Base-by-base conservation (phyloP, 2,888 invertebrate species). In the Temnothorax unifasciatus region DNA sequence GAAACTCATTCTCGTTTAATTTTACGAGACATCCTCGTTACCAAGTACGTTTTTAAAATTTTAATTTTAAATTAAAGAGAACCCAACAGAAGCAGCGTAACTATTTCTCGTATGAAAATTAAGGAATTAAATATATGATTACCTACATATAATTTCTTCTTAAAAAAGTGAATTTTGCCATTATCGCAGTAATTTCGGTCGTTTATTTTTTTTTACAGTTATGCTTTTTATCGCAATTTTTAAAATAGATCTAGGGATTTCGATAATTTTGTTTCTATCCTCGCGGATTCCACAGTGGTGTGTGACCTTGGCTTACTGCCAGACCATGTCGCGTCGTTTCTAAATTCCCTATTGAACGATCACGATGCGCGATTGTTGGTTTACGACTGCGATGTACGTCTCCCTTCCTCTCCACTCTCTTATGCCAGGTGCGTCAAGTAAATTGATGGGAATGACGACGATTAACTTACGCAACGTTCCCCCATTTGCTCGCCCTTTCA, bases 251-350 rank as follows among this genome's bases (percentile, higher is more conserved):
- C 71, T 54, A 13, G n/a, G 21, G 15, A 50, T n/a, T 75, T 59
- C 18, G 54, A 57, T 34, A 81, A 52, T 69, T 77, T 38, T 34
- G 15, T n/a, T 61, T 76, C 64, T 75, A 18, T 50, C 47, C 18
- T 52, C 75, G 50, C 84, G 66, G 54, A 71, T 69, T 68, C 68
- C 44, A 82, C 73, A 57, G 64, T 50, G 47, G 47, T 52, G 34
- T 85, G 87, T 85, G 87, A 81, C 85, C 87, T 87, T 87, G 87
- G 77, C 85, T 84, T 76, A 85, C 79, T 88, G 88, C 83, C 82
- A 68, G 68, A 61, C 6, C 68, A 29, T 50, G 64, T 41, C 61
- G 38, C 47, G 44, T 68, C 68, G 63, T 63, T 77, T 77, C 73
- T 68, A 75, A 83, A 83, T 77, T 82, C 69, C 85, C 61, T 82